These are phyloP conservation scores for Ditylenchus weischeri DNA, from an alignment of 2,888 invertebrate genomes.

Conservation along the genomic window DNA sequence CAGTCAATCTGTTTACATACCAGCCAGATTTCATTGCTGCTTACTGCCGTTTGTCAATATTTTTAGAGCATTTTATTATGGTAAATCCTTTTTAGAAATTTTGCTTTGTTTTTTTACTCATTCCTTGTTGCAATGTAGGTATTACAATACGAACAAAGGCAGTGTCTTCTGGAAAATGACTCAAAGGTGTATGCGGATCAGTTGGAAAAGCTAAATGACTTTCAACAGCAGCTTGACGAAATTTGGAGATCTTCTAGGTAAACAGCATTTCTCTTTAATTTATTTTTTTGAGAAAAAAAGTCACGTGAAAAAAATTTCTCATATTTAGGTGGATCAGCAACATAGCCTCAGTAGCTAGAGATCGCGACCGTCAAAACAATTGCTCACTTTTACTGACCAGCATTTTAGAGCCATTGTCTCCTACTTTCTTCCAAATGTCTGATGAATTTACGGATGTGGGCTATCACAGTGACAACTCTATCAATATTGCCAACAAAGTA, in stretches of 20 bases:
- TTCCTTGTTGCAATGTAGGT: constrained; percentile 31
- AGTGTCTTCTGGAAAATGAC: constrained; percentile 49
- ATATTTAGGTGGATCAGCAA: constrained; percentile 80
- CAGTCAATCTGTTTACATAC: constrained; percentile 91
- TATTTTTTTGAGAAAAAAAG: not conserved
- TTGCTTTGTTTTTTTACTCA: not conserved
- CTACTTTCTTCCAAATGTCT: not conserved
- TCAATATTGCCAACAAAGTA: not conserved
- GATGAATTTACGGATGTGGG: constrained; percentile 41
- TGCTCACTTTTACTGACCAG: constrained; percentile 16
- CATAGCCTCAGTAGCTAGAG: constrained; percentile 86
- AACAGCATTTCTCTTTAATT: too few species aligned
- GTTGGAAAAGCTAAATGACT: constrained; percentile 68
- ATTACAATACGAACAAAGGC: constrained; percentile 51
- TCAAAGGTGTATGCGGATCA: constrained; percentile 46
- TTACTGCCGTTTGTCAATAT: constrained; percentile 86
- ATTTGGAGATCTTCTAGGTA: constrained; percentile 84
- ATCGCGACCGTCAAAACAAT: constrained; percentile 70
- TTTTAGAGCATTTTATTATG: constrained; percentile 74
- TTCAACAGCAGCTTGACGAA: constrained; percentile 79
- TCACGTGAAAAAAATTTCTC: not conserved
- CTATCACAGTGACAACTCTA: constrained; percentile 37
- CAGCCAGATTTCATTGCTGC: constrained; percentile 82
- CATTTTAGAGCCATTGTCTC: constrained; percentile 19
- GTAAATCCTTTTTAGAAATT: constrained; percentile 19